These are phyloP conservation scores for Peromyscus californicus DNA, from an alignment of 2,113 vertebrate species.

Conservation along the genomic window DNA sequence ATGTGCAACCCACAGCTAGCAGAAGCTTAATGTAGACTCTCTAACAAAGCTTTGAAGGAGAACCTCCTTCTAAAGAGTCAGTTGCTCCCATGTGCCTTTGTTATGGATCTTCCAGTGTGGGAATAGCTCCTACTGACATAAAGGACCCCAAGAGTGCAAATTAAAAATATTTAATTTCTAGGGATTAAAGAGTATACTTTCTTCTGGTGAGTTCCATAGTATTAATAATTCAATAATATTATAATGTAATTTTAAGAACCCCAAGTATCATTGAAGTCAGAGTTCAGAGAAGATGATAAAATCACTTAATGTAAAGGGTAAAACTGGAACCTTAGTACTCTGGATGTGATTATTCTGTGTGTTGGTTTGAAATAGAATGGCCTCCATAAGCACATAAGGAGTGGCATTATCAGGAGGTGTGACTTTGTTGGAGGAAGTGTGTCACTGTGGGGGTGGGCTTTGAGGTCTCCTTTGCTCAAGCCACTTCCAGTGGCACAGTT, in stretches of 20 bases:
- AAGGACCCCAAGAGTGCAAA: constrained; percentile 20
- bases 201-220: constrained; percentile 23
- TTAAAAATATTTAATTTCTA: constrained; percentile 58
- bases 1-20: neutral
- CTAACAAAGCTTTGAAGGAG: constrained; percentile 24
- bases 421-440: neutral
- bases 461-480: neutral
- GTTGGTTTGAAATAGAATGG: neutral
- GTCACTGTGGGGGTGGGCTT: neutral
- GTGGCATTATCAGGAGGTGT: neutral
- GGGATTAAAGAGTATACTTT: neutral
- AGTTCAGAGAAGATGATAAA: constrained; percentile 34
- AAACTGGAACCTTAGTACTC: neutral
- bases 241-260: constrained; percentile 46
- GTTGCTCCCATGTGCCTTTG: constrained; percentile 39
- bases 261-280: neutral
- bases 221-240: constrained; percentile 51
- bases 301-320: constrained; percentile 12
- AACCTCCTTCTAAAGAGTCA: neutral
- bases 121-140: constrained; percentile 26
- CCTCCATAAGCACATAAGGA: neutral
- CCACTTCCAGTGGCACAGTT: neutral
- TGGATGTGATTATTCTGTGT: neutral
- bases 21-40: neutral
- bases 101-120: neutral